Evolutionary conservation across 2,113 vertebrate species (phyloP).

Genomic region (Myodes glareolus): DNA sequence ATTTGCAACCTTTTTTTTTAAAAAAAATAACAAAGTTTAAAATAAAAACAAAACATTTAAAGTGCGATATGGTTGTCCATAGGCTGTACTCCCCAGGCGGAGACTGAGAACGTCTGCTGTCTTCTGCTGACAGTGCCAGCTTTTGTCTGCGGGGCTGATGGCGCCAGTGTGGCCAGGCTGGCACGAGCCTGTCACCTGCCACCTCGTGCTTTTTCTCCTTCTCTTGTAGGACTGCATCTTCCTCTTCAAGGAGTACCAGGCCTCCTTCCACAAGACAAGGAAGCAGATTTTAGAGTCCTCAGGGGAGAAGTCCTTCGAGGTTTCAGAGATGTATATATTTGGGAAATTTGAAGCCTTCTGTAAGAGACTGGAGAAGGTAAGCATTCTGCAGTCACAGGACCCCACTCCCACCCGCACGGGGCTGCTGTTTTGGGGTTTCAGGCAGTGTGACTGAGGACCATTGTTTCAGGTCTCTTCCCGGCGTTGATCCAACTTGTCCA

Average conservation of each 20-base stretch:
- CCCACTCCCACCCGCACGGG: no score
- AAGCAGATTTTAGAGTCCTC: constrained; percentile 82
- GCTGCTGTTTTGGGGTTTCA: constrained; percentile 9
- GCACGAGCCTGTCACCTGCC: not conserved
- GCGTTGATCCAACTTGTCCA: not conserved
- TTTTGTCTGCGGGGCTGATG: not conserved
- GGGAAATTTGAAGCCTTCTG: constrained; percentile 90
- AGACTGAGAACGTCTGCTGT: not conserved
- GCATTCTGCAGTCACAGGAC: not conserved
- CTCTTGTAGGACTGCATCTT: constrained; percentile 86
- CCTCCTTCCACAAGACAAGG: constrained; percentile 88
- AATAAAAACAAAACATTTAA: not conserved
- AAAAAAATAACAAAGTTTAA: not conserved
- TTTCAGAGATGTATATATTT: constrained; percentile 91
- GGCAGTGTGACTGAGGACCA: not conserved
- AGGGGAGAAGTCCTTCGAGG: constrained; percentile 86
- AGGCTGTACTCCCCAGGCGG: not conserved
- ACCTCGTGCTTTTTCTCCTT: not conserved
- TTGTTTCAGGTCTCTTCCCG: not conserved
- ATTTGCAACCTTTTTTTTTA: not conserved
- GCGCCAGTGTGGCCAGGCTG: not conserved
- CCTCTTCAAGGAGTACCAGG: constrained; percentile 90
- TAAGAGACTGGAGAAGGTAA: constrained; percentile 90
- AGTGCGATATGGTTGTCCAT: not conserved
- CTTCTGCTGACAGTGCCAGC: not conserved